Base-by-base conservation (phyloP, 2,888 invertebrate genomes). In the Prosapia bicincta region DNA sequence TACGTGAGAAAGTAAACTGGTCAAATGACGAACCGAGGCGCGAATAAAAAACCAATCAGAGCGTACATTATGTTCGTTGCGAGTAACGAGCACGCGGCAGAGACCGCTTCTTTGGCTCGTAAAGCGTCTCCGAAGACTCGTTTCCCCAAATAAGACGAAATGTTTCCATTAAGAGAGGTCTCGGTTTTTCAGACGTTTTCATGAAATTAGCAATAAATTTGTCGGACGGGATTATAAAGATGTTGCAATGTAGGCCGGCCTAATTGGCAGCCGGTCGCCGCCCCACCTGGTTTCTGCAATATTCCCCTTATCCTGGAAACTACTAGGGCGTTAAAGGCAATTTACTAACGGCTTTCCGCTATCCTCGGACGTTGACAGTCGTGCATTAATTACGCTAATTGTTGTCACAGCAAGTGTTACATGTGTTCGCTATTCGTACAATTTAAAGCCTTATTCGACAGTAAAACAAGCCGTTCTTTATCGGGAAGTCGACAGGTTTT, bases 171-270 rank as follows among this genome's bases (percentile, higher is more conserved):
- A 30, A 30, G 9, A 30, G 30, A 38, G 38, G 38, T 10, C 54
- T 54, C 20, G n/a, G 20, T 54, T 54, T 54, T 54, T 54, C 54
- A 54, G 7, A 54, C 54, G 54, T 54, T 54, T 54, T 54, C 54
- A 54, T 54, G 54, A 54, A 54, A 54, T 54, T 54, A 54, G 54
- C 54, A 54, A 54, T 54, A 54, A 54, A 54, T 54, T 54, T 54
- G 54, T 20, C 54, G 54, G 13, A n/a, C 54, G 54, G 54, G 6
- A 20, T 54, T 20, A 54, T 54, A 54, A 54, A 54, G 54, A 20
- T 54, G 54, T 54, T 20, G 20, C 54, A 20, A 54, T 20, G 54
- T 54, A 20, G 54, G 54, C 9, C 54, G 13, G 20, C 5, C 20
- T 54, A 54, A 54, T 54, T 54, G 54, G 20, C 54, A 54, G 54